These are phyloP conservation scores for Nothocercus nigrocapillus DNA, from an alignment of 2,113 vertebrate species.

Conservation along the genomic window DNA sequence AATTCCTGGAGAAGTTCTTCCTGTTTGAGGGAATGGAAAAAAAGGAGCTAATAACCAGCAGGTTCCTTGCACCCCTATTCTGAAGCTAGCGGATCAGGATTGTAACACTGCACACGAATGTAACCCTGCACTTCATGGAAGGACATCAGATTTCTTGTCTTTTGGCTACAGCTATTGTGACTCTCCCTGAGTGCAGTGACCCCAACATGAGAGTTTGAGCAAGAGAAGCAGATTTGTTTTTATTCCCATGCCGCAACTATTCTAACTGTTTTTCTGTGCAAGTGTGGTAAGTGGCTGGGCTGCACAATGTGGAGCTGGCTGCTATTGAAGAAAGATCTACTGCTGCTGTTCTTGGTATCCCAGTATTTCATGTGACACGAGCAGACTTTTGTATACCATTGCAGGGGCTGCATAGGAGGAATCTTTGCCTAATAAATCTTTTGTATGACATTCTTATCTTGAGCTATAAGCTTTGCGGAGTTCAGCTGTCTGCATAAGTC, in stretches of 20 bases:
- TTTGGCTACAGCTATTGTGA: not conserved
- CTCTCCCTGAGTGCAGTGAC: not conserved
- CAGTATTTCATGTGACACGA: not conserved
- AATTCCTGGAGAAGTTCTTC: not conserved
- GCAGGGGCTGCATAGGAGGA: not conserved
- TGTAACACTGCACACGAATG: not conserved
- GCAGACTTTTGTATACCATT: not conserved
- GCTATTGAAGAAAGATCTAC: not conserved
- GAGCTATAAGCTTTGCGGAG: not conserved
- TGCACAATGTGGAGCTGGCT: not conserved
- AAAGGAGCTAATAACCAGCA: not conserved
- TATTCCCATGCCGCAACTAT: not conserved
- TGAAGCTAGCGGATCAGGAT: not conserved
- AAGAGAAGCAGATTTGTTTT: not conserved
- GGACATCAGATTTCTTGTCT: not conserved
- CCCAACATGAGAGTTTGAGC: not conserved
- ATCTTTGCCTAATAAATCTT: not conserved
- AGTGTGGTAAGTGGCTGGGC: not conserved
- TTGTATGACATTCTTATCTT: not conserved
- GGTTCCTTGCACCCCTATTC: not conserved
- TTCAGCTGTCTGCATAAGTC: not conserved
- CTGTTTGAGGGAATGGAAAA: not conserved
- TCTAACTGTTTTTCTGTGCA: not conserved
- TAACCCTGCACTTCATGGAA: not conserved
- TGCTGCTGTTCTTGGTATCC: not conserved